Evolutionary conservation across 64 coral and sea anemone species (phyloP), one percentile per base, ranked within the genome.

Genomic region (Platygyra sinensis): DNA sequence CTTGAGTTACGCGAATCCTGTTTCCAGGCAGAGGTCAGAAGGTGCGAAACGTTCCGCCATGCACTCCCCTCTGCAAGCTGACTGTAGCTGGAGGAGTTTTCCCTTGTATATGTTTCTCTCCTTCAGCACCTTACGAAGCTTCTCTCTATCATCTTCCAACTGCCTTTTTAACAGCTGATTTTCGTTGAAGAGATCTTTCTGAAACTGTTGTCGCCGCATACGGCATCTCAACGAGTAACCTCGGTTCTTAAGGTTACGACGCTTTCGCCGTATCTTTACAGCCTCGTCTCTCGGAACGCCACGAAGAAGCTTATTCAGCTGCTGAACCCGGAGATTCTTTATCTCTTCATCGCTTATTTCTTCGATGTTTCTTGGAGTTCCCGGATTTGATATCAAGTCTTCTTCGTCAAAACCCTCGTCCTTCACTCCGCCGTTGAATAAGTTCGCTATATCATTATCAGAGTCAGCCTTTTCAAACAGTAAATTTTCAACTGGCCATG

Each of bases 181-280:
- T 55, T 81, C 72, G 54, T 60, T 89, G 19, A 28, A 22, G 28
- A 94, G 78, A n/a, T 82, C 64, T 38, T 77, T 20, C 46, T 85
- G 61, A 51, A 52, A 83, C 76, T 85, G 80, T 10, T 67, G 17
- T 62, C 78, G 79, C 39, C 88, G 73, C 5, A 15, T 11, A 11
- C 92, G 92, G 52, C 78, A 89, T 0, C 49, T 89, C 55, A 67
- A 82, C 46, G 87, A 80, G 32, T 94, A 94, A 16, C 84, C 92
- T 30, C 92, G 92, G 27, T 94, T 94, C 29, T 94, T 94, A 2
- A 94, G 67, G 60, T 88, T 84, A 74, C 92, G 80, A 7, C 92
- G 80, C 30, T 54, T 89, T 36, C 82, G 87, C 20, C 92, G 65
- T 89, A 94, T 89, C 29, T 72, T 62, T 77, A 42, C 55, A 94